Evolutionary conservation across 2,113 vertebrate species (phyloP), one percentile per base, ranked within the genome.

Genomic region (Anthoscopus minutus): DNA sequence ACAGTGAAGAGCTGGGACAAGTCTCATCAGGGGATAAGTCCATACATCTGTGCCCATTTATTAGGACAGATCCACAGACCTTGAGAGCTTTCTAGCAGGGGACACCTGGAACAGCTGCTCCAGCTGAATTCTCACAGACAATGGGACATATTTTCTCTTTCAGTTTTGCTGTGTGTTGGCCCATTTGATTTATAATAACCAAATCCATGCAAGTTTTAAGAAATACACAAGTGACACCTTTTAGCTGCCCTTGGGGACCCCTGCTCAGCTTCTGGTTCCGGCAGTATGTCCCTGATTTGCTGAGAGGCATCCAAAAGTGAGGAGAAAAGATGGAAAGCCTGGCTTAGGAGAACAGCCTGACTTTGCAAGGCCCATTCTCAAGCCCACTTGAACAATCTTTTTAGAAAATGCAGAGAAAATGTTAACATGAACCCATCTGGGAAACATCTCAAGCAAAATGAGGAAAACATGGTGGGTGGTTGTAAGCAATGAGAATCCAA

Each of bases 21-120:
- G 10, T 13, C 66, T 45, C 22, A 11, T 20, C 40, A 16, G 23
- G 25, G 45, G 14, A 50, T 1, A 4, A 31, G 25, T 65, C 51
- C 14, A 1, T 8, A 15, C 0, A 0, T 50, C 4, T 42, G 35
- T 45, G 6, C 61, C 3, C 44, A 23, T 22, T 4, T 33, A 9
- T 56, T n/a, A 72, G 53, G 27, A 61, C 35, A 60, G 35, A 89
- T 9, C 12, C 33, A 35, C 0, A 6, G 37, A 9, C 30, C 23
- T 17, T 10, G 13, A 70, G 45, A 71, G 23, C 37, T 45, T 74
- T 47, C 50, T 47, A 66, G 48, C 45, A 45, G 20, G 38, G 47
- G 7, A n/a, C 50, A 57, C 14, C 19, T 47, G 61, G 45, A 56
- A 18, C 24, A 86, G 40, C 27, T 82, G 38, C 24, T 78, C 56